phyloP scores from a whole-genome alignment of 2,797 vertebrate species.

The Peromyscus eremicus region DNA sequence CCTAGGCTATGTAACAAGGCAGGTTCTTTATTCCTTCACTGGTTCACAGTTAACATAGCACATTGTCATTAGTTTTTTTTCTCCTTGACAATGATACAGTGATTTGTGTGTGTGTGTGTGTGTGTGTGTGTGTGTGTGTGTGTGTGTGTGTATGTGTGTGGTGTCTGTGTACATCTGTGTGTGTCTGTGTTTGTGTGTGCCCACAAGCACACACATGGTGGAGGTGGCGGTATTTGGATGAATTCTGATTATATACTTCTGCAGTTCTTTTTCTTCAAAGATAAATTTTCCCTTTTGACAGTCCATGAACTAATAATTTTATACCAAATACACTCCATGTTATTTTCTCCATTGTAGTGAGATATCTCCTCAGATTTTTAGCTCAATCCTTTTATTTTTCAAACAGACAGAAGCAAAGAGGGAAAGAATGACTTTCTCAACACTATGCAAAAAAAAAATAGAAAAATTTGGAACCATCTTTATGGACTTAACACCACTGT shows the following conservation, averaged over 20 bases:
- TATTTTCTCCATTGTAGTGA: conserved; percentile 10
- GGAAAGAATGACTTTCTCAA: conserved; percentile 7
- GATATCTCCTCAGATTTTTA: conserved; percentile 24
- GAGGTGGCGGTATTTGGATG: background rate
- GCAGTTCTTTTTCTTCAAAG: background rate
- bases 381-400: conserved; percentile 1
- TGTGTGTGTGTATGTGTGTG: too few species aligned
- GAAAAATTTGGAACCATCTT: background rate
- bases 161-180: too few species aligned
- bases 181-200: too few species aligned
- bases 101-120: background rate
- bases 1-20: background rate
- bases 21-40: background rate
- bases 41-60: background rate
- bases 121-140: background rate
- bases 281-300: conserved; percentile 6
- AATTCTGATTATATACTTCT: background rate
- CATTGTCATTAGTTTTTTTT: background rate
- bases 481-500: background rate
- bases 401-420: conserved; percentile 5
- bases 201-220: background rate
- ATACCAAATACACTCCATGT: conserved; percentile 8
- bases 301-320: background rate
- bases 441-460: background rate
- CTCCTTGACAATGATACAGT: background rate